These are phyloP conservation scores for Acromyrmex charruanus DNA, from an alignment of 1,140 invertebrate genomes.

Conservation along the genomic window DNA sequence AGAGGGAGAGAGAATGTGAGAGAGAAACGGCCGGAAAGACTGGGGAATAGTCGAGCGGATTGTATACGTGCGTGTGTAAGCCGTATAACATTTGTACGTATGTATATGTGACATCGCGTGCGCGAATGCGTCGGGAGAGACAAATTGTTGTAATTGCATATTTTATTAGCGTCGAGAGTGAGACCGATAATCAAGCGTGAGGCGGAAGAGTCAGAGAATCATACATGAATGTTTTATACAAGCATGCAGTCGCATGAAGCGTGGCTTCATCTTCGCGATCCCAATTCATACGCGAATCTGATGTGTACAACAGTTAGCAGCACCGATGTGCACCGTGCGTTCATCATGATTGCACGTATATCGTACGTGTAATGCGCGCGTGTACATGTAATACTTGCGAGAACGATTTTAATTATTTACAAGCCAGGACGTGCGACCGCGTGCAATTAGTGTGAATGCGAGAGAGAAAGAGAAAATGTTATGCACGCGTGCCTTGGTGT, in stretches of 20 bases:
- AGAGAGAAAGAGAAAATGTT: conserved; percentile 6
- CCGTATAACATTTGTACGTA: too few species aligned
- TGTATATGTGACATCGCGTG: conserved; percentile 20
- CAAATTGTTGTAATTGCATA: conserved; percentile 64
- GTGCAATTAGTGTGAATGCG: conserved; percentile 47
- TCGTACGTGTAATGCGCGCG: conserved; percentile 24
- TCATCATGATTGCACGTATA: conserved; percentile 26
- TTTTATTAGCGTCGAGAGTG: conserved; percentile 60
- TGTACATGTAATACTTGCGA: conserved; percentile 15
- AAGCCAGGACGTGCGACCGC: conserved; percentile 41
- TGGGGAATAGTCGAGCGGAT: conserved; percentile 9
- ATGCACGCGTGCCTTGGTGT: conserved; percentile 71
- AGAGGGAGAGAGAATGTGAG: background rate
- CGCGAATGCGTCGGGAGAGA: conserved; percentile 56
- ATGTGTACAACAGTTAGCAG: conserved; percentile 60
- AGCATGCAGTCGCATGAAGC: conserved; percentile 79
- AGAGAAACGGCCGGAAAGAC: conserved; percentile 46
- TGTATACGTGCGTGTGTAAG: conserved; percentile 34
- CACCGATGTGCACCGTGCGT: background rate
- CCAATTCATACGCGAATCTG: conserved; percentile 78
- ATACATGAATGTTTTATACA: conserved; percentile 69
- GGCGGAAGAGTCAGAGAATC: conserved; percentile 61
- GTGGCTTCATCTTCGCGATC: conserved; percentile 78
- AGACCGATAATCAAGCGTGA: conserved; percentile 61
- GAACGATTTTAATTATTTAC: conserved; percentile 59